phyloP scores from a whole-genome alignment of 2,888 invertebrate genomes.

The Lasioglossum malachurum region DNA sequence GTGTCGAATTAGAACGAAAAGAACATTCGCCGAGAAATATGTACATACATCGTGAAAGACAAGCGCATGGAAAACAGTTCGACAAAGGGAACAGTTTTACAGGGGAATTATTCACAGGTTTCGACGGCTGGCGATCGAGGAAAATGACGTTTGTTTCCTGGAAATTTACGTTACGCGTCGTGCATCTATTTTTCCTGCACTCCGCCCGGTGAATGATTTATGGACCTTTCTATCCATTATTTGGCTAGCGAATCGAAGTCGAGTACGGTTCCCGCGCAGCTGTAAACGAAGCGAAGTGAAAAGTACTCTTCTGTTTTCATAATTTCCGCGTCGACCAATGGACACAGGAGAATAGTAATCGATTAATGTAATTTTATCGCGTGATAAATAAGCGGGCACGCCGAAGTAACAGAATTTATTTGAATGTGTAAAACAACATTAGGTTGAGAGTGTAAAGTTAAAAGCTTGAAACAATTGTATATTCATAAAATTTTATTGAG shows the following conservation, averaged over 20 bases:
- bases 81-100: not conserved
- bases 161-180: not conserved
- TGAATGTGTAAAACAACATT: not conserved
- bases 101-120: not conserved
- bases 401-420: not conserved
- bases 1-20: not conserved
- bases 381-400: not conserved
- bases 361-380: not conserved
- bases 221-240: not conserved
- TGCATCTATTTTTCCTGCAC: slow-evolving; percentile 9
- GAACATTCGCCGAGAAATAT: not conserved
- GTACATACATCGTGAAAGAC: not conserved
- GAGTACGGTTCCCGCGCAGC: not conserved
- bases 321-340: not conserved
- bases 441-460: not conserved
- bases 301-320: not conserved
- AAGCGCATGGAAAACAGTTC: not conserved
- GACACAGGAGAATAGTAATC: not conserved
- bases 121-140: not conserved
- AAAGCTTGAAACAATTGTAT: too few relatives aligned
- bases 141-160: not conserved
- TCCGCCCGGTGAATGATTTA: slow-evolving; percentile 3
- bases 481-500: not conserved
- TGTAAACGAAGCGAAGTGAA: not conserved
- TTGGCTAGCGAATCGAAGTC: slow-evolving; percentile 16